Conservation (phyloP, 2,113 vertebrate species). For the Microcebus lehilahytsara region DNA sequence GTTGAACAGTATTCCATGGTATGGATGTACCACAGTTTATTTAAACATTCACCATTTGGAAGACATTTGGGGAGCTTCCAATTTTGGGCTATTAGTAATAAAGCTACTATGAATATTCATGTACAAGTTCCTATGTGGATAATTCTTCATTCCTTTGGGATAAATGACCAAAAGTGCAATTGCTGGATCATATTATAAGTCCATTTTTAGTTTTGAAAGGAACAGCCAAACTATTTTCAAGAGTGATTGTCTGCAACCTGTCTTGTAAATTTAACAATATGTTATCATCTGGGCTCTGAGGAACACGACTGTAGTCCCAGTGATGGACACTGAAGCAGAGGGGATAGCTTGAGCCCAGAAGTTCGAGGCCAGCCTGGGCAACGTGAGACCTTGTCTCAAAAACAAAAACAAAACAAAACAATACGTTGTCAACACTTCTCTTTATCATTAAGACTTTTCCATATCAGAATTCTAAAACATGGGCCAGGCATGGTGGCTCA, state of each 20-base stretch:
- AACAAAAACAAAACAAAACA: no score
- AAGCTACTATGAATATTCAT: background rate
- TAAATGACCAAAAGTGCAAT: background rate
- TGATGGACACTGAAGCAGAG: no score
- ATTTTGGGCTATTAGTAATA: background rate
- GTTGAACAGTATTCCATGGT: background rate
- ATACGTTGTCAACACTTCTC: background rate
- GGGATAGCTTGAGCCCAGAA: no score
- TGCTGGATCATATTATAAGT: background rate
- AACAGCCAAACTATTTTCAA: background rate
- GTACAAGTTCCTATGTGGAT: background rate
- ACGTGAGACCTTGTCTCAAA: no score
- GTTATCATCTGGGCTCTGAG: background rate
- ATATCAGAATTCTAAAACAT: background rate
- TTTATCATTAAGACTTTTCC: background rate
- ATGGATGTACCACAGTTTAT: background rate
- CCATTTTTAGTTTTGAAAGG: conserved; percentile 42
- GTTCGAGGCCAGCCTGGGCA: no score
- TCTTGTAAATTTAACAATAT: conserved; percentile 7
- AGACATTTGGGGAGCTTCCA: background rate
- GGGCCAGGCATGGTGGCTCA: no score
- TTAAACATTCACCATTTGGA: background rate
- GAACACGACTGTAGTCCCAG: no score
- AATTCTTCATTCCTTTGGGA: background rate
- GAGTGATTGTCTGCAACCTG: background rate